Base-by-base conservation (phyloP, 2,113 vertebrate genomes). In the Atherinomorus stipes region DNA sequence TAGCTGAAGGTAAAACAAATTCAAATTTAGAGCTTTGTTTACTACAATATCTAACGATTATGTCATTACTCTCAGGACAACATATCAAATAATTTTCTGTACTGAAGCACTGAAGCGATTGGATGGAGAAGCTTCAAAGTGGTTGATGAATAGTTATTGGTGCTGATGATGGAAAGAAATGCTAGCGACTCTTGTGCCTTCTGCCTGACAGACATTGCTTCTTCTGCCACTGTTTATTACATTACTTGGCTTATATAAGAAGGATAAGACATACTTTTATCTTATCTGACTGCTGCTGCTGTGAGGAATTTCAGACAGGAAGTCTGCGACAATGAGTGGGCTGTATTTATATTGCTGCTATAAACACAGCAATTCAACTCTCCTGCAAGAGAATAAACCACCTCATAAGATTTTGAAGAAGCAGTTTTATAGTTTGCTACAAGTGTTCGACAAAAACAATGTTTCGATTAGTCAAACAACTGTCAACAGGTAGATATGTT, bases 281-380 rank as follows among this genome's bases (percentile, higher is more conserved):
- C 79, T 80, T 72, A 83, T 82, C 83, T 74, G 58, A 73, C 56
- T 65, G 51, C 54, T 71, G 64, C 49, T 50, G 42, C 42, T 82
- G 71, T 64, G 66, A 70, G 72, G 69, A 88, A 74, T 74, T 76
- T 61, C 73, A 84, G 78, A 80, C 85, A 84, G 74, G 85, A 85
- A 81, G 81, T 84, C 69, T 50, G 73, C 69, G 44, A 66, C 71
- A 76, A 75, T 53, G 73, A 85, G 84, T 76, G 78, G 74, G 81
- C 75, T 81, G 77, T 86, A 78, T 90, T 86, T 78, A 86, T 70
- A 51, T 26, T 75, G 58, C 28, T 47, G 69, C 64, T 88, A 65
- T 84, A 86, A 87, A 89, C 85, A 84, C 15, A 1, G 54, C 68
- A 68, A 34, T 72, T 19, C 40, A 50, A 74, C 62, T 52, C 64